These are phyloP conservation scores for Dynastes maya DNA, from an alignment of 2,888 invertebrate species.

Conservation along the genomic window DNA sequence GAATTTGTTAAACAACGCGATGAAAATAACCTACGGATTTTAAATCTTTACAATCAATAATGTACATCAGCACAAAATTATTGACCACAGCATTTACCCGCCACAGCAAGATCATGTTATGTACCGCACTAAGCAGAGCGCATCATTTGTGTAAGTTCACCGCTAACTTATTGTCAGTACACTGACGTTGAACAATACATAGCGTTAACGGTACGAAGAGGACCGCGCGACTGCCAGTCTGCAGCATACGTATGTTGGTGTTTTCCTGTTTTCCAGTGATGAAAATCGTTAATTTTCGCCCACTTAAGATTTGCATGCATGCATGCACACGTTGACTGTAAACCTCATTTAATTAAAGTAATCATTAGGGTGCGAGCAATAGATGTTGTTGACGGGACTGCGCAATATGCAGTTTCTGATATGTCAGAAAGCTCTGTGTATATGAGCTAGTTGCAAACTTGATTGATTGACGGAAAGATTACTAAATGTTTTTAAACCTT, in stretches of 20 bases:
- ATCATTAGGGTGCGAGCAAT: not conserved
- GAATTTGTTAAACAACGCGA: no score
- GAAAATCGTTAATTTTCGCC: conserved; percentile 29
- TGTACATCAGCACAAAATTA: conserved; percentile 20
- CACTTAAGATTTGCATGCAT: not conserved
- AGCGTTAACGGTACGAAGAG: not conserved
- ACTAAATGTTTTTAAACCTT: no score
- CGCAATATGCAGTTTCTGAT: not conserved
- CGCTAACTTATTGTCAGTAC: not conserved
- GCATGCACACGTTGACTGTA: not conserved
- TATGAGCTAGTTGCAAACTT: no score
- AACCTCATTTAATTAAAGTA: conserved; percentile 3
- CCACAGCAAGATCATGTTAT: not conserved
- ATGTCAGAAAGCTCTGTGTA: no score
- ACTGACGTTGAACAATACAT: not conserved
- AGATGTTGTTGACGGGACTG: not conserved
- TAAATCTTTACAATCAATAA: not conserved
- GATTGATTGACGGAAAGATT: no score
- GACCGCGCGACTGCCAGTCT: not conserved
- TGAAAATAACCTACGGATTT: no score
- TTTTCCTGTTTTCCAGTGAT: not conserved
- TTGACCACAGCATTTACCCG: conserved; percentile 36
- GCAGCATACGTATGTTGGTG: not conserved
- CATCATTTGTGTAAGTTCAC: not conserved
- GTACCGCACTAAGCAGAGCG: not conserved